phyloP scores from a whole-genome alignment of 2,888 invertebrate genomes.

The Agrotis puta region DNA sequence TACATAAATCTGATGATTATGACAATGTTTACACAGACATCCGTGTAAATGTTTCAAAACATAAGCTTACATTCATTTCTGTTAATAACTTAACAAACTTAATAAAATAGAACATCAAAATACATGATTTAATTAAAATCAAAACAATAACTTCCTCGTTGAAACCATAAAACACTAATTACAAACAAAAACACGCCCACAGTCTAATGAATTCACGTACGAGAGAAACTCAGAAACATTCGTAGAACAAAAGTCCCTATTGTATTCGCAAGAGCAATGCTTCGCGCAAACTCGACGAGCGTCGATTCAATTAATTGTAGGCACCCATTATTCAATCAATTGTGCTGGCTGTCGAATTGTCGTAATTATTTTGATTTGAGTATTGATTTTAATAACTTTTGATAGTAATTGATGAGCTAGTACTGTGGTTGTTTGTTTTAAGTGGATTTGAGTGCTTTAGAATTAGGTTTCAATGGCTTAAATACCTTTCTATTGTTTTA shows the following conservation, averaged over 20 bases:
- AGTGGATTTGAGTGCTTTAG: background rate
- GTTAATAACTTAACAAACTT: background rate
- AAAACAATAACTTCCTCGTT: background rate
- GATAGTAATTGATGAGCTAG: constrained; percentile 20
- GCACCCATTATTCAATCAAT: constrained; percentile 49
- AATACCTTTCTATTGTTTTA: too few relatives aligned
- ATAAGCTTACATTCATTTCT: background rate
- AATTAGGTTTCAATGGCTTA: background rate
- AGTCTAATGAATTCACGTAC: constrained; percentile 38
- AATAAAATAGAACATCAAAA: background rate
- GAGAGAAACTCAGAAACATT: constrained; percentile 37
- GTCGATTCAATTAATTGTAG: constrained; percentile 60
- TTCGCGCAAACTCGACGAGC: constrained; percentile 47
- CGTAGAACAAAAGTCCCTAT: constrained; percentile 53
- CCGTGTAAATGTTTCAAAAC: background rate
- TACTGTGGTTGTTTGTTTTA: constrained; percentile 21
- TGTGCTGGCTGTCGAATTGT: constrained; percentile 45
- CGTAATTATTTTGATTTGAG: constrained; percentile 52
- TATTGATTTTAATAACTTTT: constrained; percentile 40
- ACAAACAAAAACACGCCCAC: constrained; percentile 25
- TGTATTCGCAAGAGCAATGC: constrained; percentile 51
- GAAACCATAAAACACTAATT: constrained; percentile 17
- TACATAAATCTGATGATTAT: background rate
- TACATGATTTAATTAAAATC: constrained; percentile 1
- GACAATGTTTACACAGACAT: background rate